Percentiles rank a stretch among this genome's conserved stretches.
Conservation (phyloP, 1,140 invertebrate species). For the Meloidogyne exigua region DNA sequence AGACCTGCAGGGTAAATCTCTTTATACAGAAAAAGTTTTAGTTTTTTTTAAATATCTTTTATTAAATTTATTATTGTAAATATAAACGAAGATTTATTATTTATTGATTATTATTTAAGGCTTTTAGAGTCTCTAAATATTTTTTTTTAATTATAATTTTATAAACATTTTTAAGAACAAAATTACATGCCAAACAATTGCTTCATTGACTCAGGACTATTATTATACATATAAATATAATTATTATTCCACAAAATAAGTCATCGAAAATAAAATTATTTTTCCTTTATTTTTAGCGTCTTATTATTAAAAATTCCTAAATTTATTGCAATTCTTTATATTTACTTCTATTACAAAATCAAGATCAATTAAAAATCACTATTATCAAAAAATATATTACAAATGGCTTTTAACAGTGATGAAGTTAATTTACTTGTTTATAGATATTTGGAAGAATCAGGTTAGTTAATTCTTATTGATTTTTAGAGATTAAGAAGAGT, state of each 20-base stretch:
- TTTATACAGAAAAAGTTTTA: not conserved
- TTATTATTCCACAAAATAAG: constrained; percentile 1
- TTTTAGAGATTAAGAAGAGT: no score
- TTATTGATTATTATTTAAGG: no score
- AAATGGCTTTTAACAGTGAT: constrained; percentile 68
- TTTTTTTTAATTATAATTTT: not conserved
- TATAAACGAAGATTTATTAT: no score
- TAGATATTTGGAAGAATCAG: constrained; percentile 86
- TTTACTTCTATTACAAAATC: not conserved
- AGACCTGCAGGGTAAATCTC: not conserved
- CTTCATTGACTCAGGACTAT: constrained; percentile 3
- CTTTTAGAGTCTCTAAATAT: not conserved
- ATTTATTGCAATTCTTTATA: not conserved
- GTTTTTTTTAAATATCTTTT: not conserved
- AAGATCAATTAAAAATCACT: not conserved
- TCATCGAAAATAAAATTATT: not conserved
- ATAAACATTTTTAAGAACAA: not conserved
- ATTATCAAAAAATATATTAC: not conserved
- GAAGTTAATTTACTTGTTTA: constrained; percentile 99
- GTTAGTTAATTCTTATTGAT: not conserved
- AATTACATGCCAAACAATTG: constrained; percentile 5
- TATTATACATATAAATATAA: not conserved
- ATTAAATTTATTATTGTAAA: no score
- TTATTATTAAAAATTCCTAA: not conserved
- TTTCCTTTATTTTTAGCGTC: not conserved